These are phyloP conservation scores for Acanthococcus lagerstroemiae DNA, from an alignment of 2,888 invertebrate genomes.

Conservation along the genomic window DNA sequence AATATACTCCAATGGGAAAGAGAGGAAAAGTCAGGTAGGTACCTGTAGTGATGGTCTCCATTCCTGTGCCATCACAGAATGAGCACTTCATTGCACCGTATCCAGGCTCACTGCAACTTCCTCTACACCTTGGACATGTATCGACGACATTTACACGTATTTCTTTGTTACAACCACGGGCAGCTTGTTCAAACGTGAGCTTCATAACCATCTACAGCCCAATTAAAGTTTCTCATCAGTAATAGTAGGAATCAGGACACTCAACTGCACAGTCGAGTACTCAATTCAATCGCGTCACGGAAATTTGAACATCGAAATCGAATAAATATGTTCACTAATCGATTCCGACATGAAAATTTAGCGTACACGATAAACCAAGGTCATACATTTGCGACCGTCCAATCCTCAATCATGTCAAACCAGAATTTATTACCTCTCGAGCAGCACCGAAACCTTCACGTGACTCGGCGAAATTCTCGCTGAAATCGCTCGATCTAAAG, in stretches of 20 bases:
- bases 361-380: too few species aligned
- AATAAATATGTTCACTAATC: too few species aligned
- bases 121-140: conserved; percentile 79
- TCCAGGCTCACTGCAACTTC: conserved; percentile 80
- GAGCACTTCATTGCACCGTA: conserved; percentile 79
- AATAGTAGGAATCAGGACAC: background rate
- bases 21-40: conserved; percentile 12
- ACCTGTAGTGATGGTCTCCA: conserved; percentile 76
- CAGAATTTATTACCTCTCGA: conserved; percentile 76
- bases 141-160: conserved; percentile 84
- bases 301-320: too few species aligned
- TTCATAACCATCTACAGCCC: conserved; percentile 65
- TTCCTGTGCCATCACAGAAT: conserved; percentile 92
- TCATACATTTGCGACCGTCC: too few species aligned
- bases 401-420: too few species aligned
- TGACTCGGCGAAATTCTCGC: conserved; percentile 73
- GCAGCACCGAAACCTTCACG: conserved; percentile 83
- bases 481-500: conserved; percentile 46
- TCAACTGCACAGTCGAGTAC: background rate
- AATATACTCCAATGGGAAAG: background rate
- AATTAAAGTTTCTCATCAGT: conserved; percentile 1
- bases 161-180: conserved; percentile 90
- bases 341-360: too few species aligned
- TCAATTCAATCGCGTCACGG: background rate
- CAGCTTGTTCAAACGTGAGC: conserved; percentile 85